Evolutionary conservation across 2,888 invertebrate species (phyloP), one percentile per base, ranked within the genome.

Genomic region (Limnephilus lunatus): DNA sequence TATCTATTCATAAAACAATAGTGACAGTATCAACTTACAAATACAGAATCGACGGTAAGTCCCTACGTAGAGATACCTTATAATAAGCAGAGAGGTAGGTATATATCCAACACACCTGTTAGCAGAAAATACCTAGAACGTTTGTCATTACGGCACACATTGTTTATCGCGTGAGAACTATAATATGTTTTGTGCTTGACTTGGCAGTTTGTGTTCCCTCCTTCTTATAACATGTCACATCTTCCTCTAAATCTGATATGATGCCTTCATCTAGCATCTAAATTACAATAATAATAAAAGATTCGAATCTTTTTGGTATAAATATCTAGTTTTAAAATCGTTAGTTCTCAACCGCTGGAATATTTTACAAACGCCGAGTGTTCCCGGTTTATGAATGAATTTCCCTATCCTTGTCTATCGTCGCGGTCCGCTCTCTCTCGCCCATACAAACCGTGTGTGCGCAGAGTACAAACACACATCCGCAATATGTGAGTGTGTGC

Each of bases 351-450:
- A 89, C 25, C 91, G 35, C 91, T 80, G 32, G 81, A 89, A 39
- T 80, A 89, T 89, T 91, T 91, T 91, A 91, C 89, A 89, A 89
- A 81, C 91, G 87, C 81, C 89, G 81, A 89, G 89, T 85, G 91
- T 91, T 91, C 89, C 91, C 68, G 85, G 85, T 92, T 93, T 93
- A 93, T 93, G 93, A 93, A 93, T 93, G 93, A 91, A 92, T 35
- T 39, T 90, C 82, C 30, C 91, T 48, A 35, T 91, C 90, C 85
- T 88, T 81, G 81, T 91, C 90, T 39, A 53, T 87, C 90, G 89
- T 35, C 81, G 82, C 35, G 91, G 82, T 14, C 44, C 90, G 80
- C 80, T 86, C 91, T 82, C 86, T 88, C 90, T 90, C 92, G 92
- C 90, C 44, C 89, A n/a, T 39, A 80, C 80, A 68, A 68, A 68